Percentiles rank a stretch among this genome's conserved stretches.
These are phyloP conservation scores for Pelecanoides urinatrix DNA, from an alignment of 2,113 vertebrate genomes.

Conservation along the genomic window DNA sequence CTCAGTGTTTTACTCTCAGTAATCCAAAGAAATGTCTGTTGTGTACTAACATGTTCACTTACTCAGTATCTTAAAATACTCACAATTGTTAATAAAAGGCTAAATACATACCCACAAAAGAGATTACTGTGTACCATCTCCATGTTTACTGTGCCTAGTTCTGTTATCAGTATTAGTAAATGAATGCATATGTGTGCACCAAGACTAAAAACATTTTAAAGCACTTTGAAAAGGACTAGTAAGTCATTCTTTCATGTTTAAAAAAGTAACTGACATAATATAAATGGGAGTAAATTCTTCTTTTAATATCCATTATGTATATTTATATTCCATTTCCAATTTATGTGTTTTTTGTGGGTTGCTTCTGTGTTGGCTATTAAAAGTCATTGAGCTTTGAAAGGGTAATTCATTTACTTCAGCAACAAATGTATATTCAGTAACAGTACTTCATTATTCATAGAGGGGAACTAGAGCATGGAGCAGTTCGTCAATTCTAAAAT, in stretches of 20 bases:
- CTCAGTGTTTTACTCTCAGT: not conserved
- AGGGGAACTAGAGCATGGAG: conserved; percentile 25
- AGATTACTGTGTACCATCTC: not conserved
- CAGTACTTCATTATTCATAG: conserved; percentile 55
- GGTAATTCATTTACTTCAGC: conserved; percentile 42
- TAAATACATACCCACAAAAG: not conserved
- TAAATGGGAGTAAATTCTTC: not conserved
- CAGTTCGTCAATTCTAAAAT: conserved; percentile 43
- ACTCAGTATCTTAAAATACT: not conserved
- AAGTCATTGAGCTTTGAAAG: conserved; percentile 20
- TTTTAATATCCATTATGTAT: not conserved
- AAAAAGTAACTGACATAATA: not conserved
- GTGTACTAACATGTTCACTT: not conserved
- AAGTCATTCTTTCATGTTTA: not conserved
- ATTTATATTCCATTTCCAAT: not conserved
- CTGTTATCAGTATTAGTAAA: not conserved
- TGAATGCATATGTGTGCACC: not conserved
- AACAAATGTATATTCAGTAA: conserved; percentile 31
- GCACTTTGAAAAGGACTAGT: not conserved
- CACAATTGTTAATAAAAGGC: not conserved
- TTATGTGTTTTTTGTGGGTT: not conserved
- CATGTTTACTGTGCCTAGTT: not conserved
- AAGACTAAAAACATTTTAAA: not conserved
- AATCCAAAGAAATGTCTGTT: not conserved
- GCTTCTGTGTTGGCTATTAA: not conserved